Percentiles rank a stretch among this genome's conserved stretches.
These are phyloP conservation scores for Chaetoderma sp. DNA, from an alignment of 2,888 invertebrate species.

Conservation along the genomic window DNA sequence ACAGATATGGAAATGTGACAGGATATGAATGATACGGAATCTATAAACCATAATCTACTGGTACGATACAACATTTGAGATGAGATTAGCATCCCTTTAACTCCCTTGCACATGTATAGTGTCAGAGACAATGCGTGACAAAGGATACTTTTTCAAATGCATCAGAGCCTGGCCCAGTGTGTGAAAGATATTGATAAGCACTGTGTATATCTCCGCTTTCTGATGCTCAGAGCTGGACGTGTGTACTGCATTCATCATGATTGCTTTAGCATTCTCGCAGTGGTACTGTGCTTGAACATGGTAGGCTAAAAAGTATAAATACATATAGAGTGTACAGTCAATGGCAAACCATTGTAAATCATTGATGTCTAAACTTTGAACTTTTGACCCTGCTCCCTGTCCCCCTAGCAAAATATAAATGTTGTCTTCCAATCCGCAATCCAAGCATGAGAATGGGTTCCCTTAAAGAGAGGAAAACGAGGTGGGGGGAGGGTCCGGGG, in stretches of 20 bases:
- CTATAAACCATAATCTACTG: too few species aligned
- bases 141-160: slow-evolving; percentile 59
- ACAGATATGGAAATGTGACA: too few species aligned
- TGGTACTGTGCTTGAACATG: slow-evolving; percentile 63
- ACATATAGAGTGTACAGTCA: neutral
- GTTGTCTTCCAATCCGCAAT: too few species aligned
- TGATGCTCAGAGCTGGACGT: slow-evolving; percentile 51
- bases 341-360: neutral
- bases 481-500: too few species aligned
- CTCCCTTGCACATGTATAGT: too few species aligned
- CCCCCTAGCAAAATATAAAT: neutral
- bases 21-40: too few species aligned
- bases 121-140: too few species aligned
- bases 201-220: slow-evolving; percentile 53
- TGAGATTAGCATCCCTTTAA: too few species aligned
- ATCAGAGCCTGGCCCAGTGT: slow-evolving; percentile 56
- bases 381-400: neutral
- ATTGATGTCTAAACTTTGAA: neutral
- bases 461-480: too few species aligned
- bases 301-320: slow-evolving; percentile 46
- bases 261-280: slow-evolving; percentile 55
- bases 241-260: slow-evolving; percentile 56
- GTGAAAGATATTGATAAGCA: slow-evolving; percentile 59
- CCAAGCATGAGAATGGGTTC: too few species aligned
- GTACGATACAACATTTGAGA: too few species aligned